Evolutionary conservation across 2,797 vertebrate species (phyloP), one percentile per base, ranked within the genome.

Genomic region (Falco concolor): DNA sequence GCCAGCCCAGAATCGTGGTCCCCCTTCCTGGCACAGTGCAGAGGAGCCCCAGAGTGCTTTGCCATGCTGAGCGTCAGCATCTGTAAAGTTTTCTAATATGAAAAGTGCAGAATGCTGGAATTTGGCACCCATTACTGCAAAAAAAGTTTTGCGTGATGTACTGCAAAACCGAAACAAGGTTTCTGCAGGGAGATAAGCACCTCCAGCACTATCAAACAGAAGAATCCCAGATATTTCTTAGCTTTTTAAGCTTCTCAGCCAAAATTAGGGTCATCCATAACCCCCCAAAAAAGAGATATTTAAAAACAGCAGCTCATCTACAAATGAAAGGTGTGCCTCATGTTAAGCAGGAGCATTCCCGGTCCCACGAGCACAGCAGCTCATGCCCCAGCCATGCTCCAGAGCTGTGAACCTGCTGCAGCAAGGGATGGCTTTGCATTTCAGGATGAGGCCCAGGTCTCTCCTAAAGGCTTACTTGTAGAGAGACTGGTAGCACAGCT

Each of bases 261-360:
- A 63, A 95, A 93, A 93, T 95, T 72, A 93, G 93, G 94, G 87
- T 93, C 91, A 90, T 32, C 53, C n/a, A n/a, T 27, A 78, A 42
- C 40, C 40, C 40, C 40, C 40, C 7, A 12, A 36, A 19, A 19
- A 6, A 50, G 6, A 53, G 2, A 25, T 8, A 45, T 72, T 79
- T 88, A 54, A 92, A 73, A 95, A 77, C 20, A 88, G 77, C 24
- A 38, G 47, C 77, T 90, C 19, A 23, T 52, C 57, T 38, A 19
- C 8, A 60, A 59, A 36, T 0, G 27, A 40, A 6, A 1, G 18
- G 24, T 4, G 59, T 52, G 73, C 13, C 23, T 68, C 23, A 2
- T 5, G 8, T 20, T 2, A 12, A 60, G 65, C 72, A 72, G 87
- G 27, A 73, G 80, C 5, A 1, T 1, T 25, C 22, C 76, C 32